phyloP scores from a whole-genome alignment of 2,888 invertebrate species.

The Marronus borbonicus region DNA sequence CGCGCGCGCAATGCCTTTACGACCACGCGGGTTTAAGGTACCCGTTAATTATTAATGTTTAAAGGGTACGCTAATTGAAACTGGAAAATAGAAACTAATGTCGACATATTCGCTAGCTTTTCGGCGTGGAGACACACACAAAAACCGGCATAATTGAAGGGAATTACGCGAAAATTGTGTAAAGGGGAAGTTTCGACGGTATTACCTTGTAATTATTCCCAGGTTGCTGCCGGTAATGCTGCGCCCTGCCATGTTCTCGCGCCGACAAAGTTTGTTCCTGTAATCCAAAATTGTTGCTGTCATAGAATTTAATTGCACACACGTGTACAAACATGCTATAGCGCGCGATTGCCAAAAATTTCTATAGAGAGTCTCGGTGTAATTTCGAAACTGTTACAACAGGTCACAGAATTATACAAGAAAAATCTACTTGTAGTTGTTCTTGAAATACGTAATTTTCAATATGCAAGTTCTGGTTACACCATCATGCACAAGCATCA shows the following conservation, averaged over 20 bases:
- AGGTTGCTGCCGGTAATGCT: constrained; percentile 1
- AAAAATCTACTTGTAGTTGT: too few species aligned
- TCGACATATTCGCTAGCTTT: constrained; percentile 20
- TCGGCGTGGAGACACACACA: constrained; percentile 1
- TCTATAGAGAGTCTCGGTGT: neutral
- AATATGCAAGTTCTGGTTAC: too few species aligned
- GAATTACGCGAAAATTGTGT: constrained; percentile 20
- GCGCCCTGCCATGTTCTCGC: neutral
- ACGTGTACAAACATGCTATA: neutral
- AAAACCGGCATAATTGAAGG: constrained; percentile 29
- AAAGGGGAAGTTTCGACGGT: constrained; percentile 1
- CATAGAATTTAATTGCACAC: constrained; percentile 12
- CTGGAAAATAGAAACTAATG: constrained; percentile 23
- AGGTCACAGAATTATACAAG: too few species aligned
- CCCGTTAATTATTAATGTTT: constrained; percentile 16
- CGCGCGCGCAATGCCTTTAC: too few species aligned
- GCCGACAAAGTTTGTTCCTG: constrained; percentile 3
- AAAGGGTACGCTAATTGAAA: neutral
- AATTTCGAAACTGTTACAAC: too few species aligned
- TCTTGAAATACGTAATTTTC: too few species aligned
- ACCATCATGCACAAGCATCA: too few species aligned
- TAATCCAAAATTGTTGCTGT: constrained; percentile 21
- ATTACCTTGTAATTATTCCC: constrained; percentile 28
- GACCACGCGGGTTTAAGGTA: neutral
- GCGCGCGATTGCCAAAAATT: neutral